These are phyloP conservation scores for Pitangus sulphuratus DNA, from an alignment of 2,797 vertebrate genomes.

Conservation along the genomic window DNA sequence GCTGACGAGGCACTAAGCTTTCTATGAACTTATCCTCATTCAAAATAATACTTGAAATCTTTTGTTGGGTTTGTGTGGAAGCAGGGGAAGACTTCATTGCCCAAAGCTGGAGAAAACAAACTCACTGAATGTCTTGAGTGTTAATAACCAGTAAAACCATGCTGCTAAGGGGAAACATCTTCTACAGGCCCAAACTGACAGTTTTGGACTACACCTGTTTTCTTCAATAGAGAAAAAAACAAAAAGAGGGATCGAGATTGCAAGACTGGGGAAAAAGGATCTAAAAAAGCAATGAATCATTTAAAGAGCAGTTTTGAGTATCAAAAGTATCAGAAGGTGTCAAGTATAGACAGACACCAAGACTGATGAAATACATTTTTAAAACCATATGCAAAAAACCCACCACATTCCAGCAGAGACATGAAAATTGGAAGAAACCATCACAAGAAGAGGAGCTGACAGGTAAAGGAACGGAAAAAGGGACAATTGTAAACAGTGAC, in stretches of 20 bases:
- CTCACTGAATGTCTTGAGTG: background rate
- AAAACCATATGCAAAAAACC: background rate
- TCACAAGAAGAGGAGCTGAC: background rate
- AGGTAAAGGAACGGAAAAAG: background rate
- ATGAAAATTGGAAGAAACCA: background rate
- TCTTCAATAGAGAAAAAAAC: background rate
- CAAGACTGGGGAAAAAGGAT: accelerated
- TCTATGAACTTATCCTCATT: background rate
- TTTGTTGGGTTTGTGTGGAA: background rate
- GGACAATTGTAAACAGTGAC: accelerated
- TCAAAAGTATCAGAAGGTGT: background rate
- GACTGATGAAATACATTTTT: background rate
- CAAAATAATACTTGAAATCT: background rate
- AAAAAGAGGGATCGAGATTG: background rate
- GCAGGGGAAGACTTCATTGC: background rate
- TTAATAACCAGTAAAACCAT: background rate
- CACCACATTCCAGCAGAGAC: background rate
- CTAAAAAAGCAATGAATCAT: accelerated
- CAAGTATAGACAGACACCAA: background rate
- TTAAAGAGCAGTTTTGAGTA: background rate
- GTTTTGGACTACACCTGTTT: background rate
- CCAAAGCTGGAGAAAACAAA: background rate
- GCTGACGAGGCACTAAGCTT: background rate
- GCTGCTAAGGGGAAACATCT: background rate
- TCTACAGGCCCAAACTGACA: background rate